Base-by-base conservation (phyloP, 2,888 invertebrate genomes). In the Ophraella communa region DNA sequence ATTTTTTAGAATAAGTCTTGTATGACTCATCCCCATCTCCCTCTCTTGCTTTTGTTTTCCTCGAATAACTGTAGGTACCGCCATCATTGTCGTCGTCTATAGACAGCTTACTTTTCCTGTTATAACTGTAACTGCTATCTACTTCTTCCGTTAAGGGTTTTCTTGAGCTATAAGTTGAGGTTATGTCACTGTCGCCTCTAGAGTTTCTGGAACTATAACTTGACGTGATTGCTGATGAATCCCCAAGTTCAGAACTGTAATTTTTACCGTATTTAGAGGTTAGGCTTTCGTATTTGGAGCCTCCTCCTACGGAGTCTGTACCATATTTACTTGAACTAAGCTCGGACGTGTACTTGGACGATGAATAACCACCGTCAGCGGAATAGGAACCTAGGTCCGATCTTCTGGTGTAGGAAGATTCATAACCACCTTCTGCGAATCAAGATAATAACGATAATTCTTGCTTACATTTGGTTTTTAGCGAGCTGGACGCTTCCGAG, bases 401-500 rank as follows among this genome's bases (percentile, higher is more conserved):
- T 52, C 75, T 73, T 72, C 80, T 71, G 62, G 74, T 76, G 69
- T 77, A 79, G 18, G 79, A 79, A 8, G 80, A 78, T 63, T 80
- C 80, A 62, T 74, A 75, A 39, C 79, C 77, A 27, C 78, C 79
- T 72, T 80, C 81, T 80, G 79, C 72, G 77, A 71, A 77, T 39
- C 51, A 64, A 65, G 56, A 61, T 20, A 65, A 44, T 5, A n/a
- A 39, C 5, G 14, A 39, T 39, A 39, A 39, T 39, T 52, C 33
- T 17, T 11, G 5, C 23, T 8, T 8, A 27, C n/a, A 18, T 17
- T 23, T 47, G 35, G 18, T 11, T 61, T n/a, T 23, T 47, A 49
- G 11, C 20, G 18, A 24, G 52, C 14, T 35, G 35, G 47, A 53
- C 44, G 23, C 56, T 65, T 65, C 65, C 11, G 58, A 67, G 35